Base-by-base conservation (phyloP, 2,888 invertebrate species). In the Blastobasis lacticolella region DNA sequence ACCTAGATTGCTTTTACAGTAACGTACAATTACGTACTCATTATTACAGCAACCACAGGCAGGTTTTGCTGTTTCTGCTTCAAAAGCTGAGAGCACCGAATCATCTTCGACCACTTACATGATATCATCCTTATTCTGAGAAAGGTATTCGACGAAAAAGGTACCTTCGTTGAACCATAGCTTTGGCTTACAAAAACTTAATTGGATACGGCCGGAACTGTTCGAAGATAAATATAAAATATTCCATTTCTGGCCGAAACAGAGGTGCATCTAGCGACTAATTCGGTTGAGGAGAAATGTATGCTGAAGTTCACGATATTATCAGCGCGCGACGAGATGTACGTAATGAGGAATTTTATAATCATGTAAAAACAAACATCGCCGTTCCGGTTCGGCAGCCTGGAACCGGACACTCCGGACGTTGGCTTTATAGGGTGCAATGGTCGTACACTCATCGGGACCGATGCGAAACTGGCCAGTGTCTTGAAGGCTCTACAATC, bases 281-380 rank as follows among this genome's bases (percentile, higher is more conserved):
- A 23, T 23, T 23, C 23, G 23, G 23, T 23, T 23, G 23, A 23
- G 23, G 23, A 23, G 23, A 23, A 23, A 23, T 23, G 23, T 23
- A 23, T 23, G 23, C 23, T 23, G 23, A 23, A 23, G 23, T 23
- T 2, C 2, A 23, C 23, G 23, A 23, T 23, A 23, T 23, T 23
- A 3, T 23, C 23, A 23, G 23, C 53, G 54, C 45, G 44, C 49
- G 10, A 46, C 53, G 58, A 57, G 52, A 48, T 49, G 54, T 50
- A 52, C 62, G 56, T 63, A 54, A 65, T 62, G 67, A 69, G 77
- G 78, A 78, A 81, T 81, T 80, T 82, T 80, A 79, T 83, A 84
- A 82, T 78, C 77, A 72, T 76, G 80, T 76, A 81, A 85, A 84
- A 82, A 82, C 75, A 75, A 82, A 82, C 81, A 75, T 76, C 70